Evolutionary conservation across 2,888 invertebrate genomes (phyloP), one percentile per base, ranked within the genome.

Genomic region (Ectemnius lituratus): DNA sequence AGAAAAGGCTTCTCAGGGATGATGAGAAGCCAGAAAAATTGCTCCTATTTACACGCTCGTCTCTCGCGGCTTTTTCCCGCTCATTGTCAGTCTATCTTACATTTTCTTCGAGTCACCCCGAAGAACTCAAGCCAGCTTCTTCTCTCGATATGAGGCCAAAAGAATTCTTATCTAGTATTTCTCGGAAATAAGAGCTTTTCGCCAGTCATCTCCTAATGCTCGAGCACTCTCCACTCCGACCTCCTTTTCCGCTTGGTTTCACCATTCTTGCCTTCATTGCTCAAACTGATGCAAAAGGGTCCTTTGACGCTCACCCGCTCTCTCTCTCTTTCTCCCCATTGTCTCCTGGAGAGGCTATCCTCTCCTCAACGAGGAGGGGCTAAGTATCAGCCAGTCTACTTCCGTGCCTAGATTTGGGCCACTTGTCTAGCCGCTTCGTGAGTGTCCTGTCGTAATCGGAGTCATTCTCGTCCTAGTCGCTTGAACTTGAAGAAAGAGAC

Each of bases 391-490:
- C 37, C 37, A 37, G 37, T 37, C 37, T 37, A 37, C 37, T 37
- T 37, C 37, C 37, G 6, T 37, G 37, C 8, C 37, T 37, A 37
- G 37, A 37, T 37, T 37, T 37, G 27, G 28, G 59, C 23, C 45
- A 13, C 37, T n/a, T 45, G 37, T n/a, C 37, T 45, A 28, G 37
- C 27, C 61, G 16, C 14, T 11, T 8, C 8, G 37, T 16, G 20
- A 70, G 45, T 20, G 47, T 45, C 14, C 60, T 62, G 70, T 73
- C 70, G 73, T 61, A 49, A 60, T 59, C n/a, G 45, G 37, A 56
- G 56, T 56, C 16, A 3, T 23, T 23, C 23, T 23, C 1, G 2
- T 23, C 23, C 23, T 23, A 23, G 23, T 23, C 23, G 23, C 2
- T 23, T 23, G 23, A 23, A 23, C 23, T 23, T 23, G 23, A 23